Conservation (phyloP, 1,140 invertebrate genomes). For the Eubasilissa regina region DNA sequence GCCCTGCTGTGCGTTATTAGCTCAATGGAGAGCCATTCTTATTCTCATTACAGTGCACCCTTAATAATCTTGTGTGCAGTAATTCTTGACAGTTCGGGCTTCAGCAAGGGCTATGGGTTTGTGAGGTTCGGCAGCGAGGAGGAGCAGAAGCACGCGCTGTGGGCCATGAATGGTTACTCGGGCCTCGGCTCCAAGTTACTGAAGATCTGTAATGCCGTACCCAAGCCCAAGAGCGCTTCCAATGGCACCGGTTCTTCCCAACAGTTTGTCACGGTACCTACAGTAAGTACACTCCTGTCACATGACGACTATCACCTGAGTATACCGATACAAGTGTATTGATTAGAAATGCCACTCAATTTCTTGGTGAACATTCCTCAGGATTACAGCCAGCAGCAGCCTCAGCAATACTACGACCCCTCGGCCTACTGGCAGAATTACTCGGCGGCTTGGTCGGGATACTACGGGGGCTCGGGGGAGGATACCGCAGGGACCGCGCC, state of each 20-base stretch:
- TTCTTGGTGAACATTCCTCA: slow-evolving; percentile 58
- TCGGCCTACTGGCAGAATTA: slow-evolving; percentile 84
- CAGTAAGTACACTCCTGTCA: neutral
- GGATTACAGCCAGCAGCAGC: slow-evolving; percentile 77
- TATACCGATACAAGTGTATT: too few species aligned
- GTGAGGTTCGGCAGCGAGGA: slow-evolving; percentile 95
- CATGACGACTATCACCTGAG: too few species aligned
- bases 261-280: slow-evolving; percentile 40
- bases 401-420: slow-evolving; percentile 81
- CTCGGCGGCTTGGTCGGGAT: slow-evolving; percentile 70
- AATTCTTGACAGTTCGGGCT: slow-evolving; percentile 89
- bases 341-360: too few species aligned
- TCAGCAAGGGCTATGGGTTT: slow-evolving; percentile 98
- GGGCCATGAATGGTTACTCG: slow-evolving; percentile 90
- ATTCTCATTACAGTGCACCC: neutral
- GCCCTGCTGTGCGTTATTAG: too few species aligned
- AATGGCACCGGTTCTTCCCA: slow-evolving; percentile 65
- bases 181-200: slow-evolving; percentile 88
- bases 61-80: slow-evolving; percentile 72
- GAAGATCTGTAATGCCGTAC: slow-evolving; percentile 92
- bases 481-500: slow-evolving; percentile 31
- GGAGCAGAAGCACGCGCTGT: slow-evolving; percentile 93
- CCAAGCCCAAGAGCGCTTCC: slow-evolving; percentile 78
- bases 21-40: neutral
- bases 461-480: slow-evolving; percentile 64